Evolutionary conservation across 1,140 invertebrate species (phyloP), one percentile per base, ranked within the genome.

Genomic region (Archivesica marissinica): DNA sequence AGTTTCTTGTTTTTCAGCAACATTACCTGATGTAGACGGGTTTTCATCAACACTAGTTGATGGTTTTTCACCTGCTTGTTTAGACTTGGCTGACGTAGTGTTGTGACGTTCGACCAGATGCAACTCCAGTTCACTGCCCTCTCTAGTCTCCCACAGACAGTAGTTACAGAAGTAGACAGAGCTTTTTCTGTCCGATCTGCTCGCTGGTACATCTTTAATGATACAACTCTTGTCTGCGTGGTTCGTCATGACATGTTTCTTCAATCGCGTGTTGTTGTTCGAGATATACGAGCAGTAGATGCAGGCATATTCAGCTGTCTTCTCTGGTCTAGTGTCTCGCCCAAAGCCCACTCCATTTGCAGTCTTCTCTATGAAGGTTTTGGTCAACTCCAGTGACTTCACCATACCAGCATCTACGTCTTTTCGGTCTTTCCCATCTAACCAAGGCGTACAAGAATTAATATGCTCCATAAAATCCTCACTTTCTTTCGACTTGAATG

Each of bases 361-460:
- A 72, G 85, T 72, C 61, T 87, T 83, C 78, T 91, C 78, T 76
- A 89, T 79, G 61, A 90, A 76, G 61, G 86, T 61, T 72, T 87
- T 72, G 56, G 91, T 91, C n/a, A 89, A 56, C 66, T 92, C 86
- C 35, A 92, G 64, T 56, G 89, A 90, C 23, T 88, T 88, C n/a
- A 88, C 75, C 15, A 89, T 74, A 64, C 83, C 41, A 33, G 83
- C 41, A 44, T 91, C 88, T 20, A 89, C 80, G 39, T 86, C 64
- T 23, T 79, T 77, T 25, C 88, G 70, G 15, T 79, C 70, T 74
- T 87, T 82, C 50, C 76, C 72, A 41, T 86, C 86, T 17, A 87
- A 47, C 91, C 89, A 91, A 13, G 91, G 90, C 41, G 88, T 92
- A 77, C 91, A 92, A 38, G 72, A 78, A 25, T 88, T 89, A 30